Percentiles rank a stretch among this genome's conserved stretches.
Evolutionary conservation across 1,140 invertebrate genomes (phyloP).

Genomic region (Hyles vespertilio): DNA sequence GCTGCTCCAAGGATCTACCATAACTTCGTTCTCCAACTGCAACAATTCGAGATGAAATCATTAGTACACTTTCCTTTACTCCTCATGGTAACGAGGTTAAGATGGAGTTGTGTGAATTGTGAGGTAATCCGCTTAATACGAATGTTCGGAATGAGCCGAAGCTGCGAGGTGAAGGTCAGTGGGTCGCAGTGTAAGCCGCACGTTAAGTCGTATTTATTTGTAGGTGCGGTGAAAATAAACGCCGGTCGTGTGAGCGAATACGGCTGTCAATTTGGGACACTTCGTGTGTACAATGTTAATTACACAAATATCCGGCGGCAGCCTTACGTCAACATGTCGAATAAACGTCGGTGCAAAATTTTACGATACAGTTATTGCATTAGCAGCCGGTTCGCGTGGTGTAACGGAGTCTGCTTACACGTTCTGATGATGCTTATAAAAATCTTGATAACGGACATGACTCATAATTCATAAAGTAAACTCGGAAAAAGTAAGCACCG

Average conservation of each 20-base stretch:
- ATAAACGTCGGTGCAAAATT: constrained; percentile 9
- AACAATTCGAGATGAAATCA: constrained; percentile 36
- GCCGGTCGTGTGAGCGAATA: constrained; percentile 7
- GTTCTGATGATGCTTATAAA: constrained; percentile 6
- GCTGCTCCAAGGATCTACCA: constrained; percentile 74
- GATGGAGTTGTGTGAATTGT: constrained; percentile 23
- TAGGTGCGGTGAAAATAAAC: constrained; percentile 22
- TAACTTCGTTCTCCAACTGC: constrained; percentile 76
- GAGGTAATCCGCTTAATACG: constrained; percentile 36
- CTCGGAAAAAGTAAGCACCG: too few species aligned
- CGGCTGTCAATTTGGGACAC: not conserved
- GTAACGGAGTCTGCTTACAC: constrained; percentile 14
- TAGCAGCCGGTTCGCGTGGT: constrained; percentile 5
- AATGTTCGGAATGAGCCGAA: constrained; percentile 34
- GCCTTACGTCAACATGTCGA: constrained; percentile 6
- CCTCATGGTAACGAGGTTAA: constrained; percentile 33
- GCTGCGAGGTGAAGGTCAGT: constrained; percentile 43
- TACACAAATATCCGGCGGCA: not conserved
- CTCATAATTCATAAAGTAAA: too few species aligned
- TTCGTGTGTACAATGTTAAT: constrained; percentile 16
- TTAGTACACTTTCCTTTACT: constrained; percentile 14
- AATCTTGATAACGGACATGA: constrained; percentile 7
- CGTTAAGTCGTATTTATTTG: constrained; percentile 26
- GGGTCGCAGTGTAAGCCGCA: constrained; percentile 15
- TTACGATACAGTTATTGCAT: constrained; percentile 14